Base-by-base conservation (phyloP, 2,797 vertebrate species). In the Smutsia gigantea region DNA sequence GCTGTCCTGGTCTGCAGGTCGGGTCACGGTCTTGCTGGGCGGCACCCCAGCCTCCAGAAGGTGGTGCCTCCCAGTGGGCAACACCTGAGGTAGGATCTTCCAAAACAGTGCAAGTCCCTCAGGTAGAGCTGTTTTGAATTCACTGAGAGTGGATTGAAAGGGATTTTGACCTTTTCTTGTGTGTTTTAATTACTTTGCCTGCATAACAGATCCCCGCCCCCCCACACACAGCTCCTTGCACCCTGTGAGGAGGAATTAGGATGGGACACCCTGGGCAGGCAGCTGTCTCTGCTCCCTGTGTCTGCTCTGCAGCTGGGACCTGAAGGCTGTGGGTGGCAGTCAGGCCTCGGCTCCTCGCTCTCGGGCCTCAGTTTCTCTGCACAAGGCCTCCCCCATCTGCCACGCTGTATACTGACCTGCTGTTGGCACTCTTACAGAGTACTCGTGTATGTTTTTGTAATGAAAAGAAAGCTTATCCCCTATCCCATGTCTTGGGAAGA, bases 211-310 rank as follows among this genome's bases (percentile, higher is more conserved):
- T 23, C 10, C 3, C 64, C 46, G 10, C 46, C 29, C 10, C 31
- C 59, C 27, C 12, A 4, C 4, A n/a, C 4, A 1, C 64, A 46
- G 9, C 10, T 46, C 15, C 6, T 68, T 4, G 3, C 5, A 25
- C 23, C 17, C 49, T 37, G 37, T 57, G 46, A 25, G 7, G 10
- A 25, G 27, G 21, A 21, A 3, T 69, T 4, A 25, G 34, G 11
- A 19, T 2, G 1, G 51, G 25, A 4, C n/a, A 37, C 51, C 0
- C 0, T 3, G 14, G 37, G 21, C 46, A 2, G 29, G 19, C 14
- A 15, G 46, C 57, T 8, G 13, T 25, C 69, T 61, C 42, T 17
- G 21, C 25, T 31, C 3, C 5, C 2, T 0, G 8, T 0, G 0
- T 12, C 34, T 9, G 57, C 27, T n/a, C 69, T 63, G 10, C 42